These are phyloP conservation scores for Hirtodrosophila confusa DNA, from an alignment of 2,888 invertebrate species.

Conservation along the genomic window DNA sequence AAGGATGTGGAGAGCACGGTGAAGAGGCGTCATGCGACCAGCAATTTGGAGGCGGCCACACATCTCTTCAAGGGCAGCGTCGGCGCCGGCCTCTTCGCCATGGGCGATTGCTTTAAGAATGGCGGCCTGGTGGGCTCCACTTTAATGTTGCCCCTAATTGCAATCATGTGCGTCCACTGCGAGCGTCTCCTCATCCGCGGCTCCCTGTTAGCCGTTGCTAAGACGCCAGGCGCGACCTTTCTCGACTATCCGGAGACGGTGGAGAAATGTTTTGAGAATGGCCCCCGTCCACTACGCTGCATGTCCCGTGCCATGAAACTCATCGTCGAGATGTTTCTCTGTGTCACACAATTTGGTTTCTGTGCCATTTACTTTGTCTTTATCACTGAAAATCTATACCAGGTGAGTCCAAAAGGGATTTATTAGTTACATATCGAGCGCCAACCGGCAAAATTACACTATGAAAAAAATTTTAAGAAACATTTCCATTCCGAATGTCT, in stretches of 20 bases:
- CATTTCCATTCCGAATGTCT: too few species aligned
- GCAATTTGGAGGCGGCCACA: conserved; percentile 93
- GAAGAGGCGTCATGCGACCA: conserved; percentile 82
- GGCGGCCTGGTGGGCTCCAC: conserved; percentile 94
- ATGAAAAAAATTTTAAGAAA: too few species aligned
- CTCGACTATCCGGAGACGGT: conserved; percentile 93
- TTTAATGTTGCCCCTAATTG: conserved; percentile 91
- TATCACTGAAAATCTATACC: conserved; percentile 92
- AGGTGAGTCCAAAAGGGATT: conserved; percentile 81
- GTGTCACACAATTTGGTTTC: conserved; percentile 97
- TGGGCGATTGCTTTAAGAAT: conserved; percentile 96
- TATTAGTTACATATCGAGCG: too few species aligned
- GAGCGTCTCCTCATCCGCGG: conserved; percentile 91
- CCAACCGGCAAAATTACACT: too few species aligned
- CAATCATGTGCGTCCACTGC: conserved; percentile 95
- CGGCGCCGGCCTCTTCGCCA: conserved; percentile 97
- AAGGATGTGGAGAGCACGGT: conserved; percentile 49
- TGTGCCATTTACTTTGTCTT: conserved; percentile 99
- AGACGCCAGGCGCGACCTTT: conserved; percentile 84
- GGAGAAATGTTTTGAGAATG: conserved; percentile 90
- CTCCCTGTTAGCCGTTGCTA: conserved; percentile 73
- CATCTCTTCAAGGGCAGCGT: conserved; percentile 97
- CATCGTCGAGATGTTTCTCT: conserved; percentile 93
- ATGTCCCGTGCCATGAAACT: conserved; percentile 88
- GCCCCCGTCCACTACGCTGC: conserved; percentile 87